These are phyloP conservation scores for Novumbra hubbsi DNA, from an alignment of 2,797 vertebrate species.

Conservation along the genomic window DNA sequence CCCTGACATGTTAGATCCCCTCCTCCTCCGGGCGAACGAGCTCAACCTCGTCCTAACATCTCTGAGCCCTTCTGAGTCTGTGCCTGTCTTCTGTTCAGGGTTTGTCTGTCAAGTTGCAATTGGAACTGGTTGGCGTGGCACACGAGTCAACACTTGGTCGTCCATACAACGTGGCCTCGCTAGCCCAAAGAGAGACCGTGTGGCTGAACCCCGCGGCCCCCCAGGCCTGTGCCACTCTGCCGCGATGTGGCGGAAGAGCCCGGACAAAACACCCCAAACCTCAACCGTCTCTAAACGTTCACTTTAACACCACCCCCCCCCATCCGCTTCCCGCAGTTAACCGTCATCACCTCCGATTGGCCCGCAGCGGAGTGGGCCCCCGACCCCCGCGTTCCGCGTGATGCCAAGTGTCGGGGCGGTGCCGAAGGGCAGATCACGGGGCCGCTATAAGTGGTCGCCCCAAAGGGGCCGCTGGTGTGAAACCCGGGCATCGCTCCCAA, in stretches of 20 bases:
- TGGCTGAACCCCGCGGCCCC: conserved; percentile 18
- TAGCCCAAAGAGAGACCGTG: conserved; percentile 2
- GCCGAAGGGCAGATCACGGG: conserved; percentile 27
- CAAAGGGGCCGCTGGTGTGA: conserved; percentile 27
- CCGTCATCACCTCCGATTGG: conserved; percentile 65
- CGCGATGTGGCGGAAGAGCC: conserved; percentile 11
- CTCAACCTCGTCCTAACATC: background rate
- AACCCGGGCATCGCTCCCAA: conserved; percentile 52
- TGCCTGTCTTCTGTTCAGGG: background rate
- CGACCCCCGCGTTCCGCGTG: too few relatives aligned
- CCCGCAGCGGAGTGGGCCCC: background rate
- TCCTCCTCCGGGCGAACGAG: conserved; percentile 23
- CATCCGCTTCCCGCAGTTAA: conserved; percentile 46
- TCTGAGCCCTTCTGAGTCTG: background rate
- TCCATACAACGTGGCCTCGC: background rate
- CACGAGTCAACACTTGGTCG: background rate
- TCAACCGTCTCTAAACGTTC: conserved; percentile 59
- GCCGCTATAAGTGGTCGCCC: conserved; percentile 58
- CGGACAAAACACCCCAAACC: conserved; percentile 48
- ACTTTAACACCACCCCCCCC: conserved; percentile 70
- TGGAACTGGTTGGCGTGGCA: too few relatives aligned
- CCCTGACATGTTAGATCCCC: conserved; percentile 46
- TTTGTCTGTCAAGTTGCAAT: background rate
- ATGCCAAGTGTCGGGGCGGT: too few relatives aligned
- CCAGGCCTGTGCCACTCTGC: conserved; percentile 28